A percentile compares a stretch with the other conserved stretches of the same genome.
Conservation (phyloP, 30 jellyfish, hydroid and myxozoan genomes). For the Turritopsis dohrnii region DNA sequence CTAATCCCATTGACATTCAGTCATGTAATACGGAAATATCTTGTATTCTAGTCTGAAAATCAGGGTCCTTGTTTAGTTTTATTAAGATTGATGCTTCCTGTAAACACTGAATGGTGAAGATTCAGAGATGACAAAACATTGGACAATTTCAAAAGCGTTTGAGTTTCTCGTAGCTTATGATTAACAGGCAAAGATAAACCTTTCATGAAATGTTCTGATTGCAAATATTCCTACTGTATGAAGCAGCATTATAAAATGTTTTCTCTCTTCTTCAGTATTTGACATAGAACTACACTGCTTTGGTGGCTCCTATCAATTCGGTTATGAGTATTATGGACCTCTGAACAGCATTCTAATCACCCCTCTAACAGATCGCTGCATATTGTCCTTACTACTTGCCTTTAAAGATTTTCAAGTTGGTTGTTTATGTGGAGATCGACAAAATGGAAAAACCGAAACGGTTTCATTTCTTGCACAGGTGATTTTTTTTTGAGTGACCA, state of each 20-base stretch:
- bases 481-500: background rate
- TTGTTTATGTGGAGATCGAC: background rate
- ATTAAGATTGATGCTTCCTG: too few species aligned
- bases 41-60: too few species aligned
- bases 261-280: background rate
- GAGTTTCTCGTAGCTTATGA: too few species aligned
- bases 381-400: background rate
- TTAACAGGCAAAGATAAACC: too few species aligned
- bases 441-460: background rate
- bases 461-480: slow-evolving; percentile 3
- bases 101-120: too few species aligned
- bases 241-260: background rate
- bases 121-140: too few species aligned
- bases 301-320: background rate
- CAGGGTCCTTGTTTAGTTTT: too few species aligned
- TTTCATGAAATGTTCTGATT: background rate
- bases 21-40: too few species aligned
- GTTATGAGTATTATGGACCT: slow-evolving; percentile 5
- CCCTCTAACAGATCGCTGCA: slow-evolving; percentile 15
- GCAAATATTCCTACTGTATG: background rate
- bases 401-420: slow-evolving; percentile 13
- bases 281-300: background rate
- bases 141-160: too few species aligned
- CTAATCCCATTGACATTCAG: too few species aligned
- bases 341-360: background rate